A percentile compares a stretch with the other conserved stretches of the same genome.
Evolutionary conservation across 2,888 invertebrate genomes (phyloP).

Genomic region (Caenorhabditis macrosperma): DNA sequence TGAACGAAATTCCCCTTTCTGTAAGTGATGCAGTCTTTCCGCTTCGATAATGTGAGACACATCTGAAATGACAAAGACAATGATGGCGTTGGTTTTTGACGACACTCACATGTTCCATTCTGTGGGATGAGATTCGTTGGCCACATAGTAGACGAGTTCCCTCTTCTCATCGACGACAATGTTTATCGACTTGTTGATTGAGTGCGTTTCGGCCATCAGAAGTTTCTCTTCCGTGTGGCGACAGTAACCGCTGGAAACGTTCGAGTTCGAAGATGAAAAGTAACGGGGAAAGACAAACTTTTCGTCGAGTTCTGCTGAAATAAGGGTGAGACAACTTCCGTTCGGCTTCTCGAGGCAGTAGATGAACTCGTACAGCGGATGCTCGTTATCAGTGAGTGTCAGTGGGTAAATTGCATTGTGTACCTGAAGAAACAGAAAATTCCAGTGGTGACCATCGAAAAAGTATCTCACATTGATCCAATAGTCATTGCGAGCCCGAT

Average conservation of each 20-base stretch:
- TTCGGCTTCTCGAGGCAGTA: constrained; percentile 42
- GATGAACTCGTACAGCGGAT: constrained; percentile 52
- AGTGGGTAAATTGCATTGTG: constrained; percentile 62
- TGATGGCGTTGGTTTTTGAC: not conserved
- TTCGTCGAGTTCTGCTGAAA: constrained; percentile 28
- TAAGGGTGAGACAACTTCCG: constrained; percentile 20
- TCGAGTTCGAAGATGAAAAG: not conserved
- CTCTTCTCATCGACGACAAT: constrained; percentile 69
- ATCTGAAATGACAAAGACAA: constrained; percentile 55
- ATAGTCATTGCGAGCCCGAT: constrained; percentile 22
- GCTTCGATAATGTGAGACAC: constrained; percentile 55
- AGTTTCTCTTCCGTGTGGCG: constrained; percentile 20
- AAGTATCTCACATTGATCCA: constrained; percentile 49
- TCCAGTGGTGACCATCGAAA: not conserved
- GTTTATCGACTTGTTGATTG: constrained; percentile 72
- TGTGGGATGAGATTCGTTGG: constrained; percentile 67
- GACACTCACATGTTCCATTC: constrained; percentile 70
- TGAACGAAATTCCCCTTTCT: constrained; percentile 42
- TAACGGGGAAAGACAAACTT: not conserved
- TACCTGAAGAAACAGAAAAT: constrained; percentile 32
- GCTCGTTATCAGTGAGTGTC: constrained; percentile 28
- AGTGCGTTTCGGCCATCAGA: constrained; percentile 31
- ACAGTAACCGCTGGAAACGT: constrained; percentile 22
- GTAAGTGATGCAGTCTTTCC: constrained; percentile 28
- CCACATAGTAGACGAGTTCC: constrained; percentile 73